Evolutionary conservation across 2,113 vertebrate species (phyloP).

Genomic region (Zingel zingel): DNA sequence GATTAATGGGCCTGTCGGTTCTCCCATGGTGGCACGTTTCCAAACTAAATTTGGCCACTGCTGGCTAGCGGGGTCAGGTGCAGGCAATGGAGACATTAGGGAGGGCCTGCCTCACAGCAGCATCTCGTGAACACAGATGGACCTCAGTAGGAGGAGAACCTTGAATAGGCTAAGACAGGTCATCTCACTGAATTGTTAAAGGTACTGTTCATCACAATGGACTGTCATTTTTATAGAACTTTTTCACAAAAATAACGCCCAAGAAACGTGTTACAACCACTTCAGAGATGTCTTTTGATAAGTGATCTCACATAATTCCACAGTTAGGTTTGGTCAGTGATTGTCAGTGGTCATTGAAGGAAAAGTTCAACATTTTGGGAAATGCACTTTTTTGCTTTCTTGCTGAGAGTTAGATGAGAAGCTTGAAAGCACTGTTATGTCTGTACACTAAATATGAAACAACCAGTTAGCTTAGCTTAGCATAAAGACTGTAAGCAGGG

Average conservation of each 20-base stretch:
- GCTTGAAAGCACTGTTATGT: not conserved
- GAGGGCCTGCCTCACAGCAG: slow-evolving; percentile 80
- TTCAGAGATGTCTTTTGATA: not conserved
- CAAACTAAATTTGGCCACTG: slow-evolving; percentile 85
- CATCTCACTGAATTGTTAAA: slow-evolving; percentile 46
- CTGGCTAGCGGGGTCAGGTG: slow-evolving; percentile 81
- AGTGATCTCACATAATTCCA: not conserved
- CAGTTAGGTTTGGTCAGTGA: not conserved
- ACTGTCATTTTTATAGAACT: not conserved
- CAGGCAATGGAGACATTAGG: slow-evolving; percentile 82
- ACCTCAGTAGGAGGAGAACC: slow-evolving; percentile 55
- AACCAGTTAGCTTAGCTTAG: not conserved
- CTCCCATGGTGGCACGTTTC: slow-evolving; percentile 82
- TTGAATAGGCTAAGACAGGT: slow-evolving; percentile 44
- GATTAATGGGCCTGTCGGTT: slow-evolving; percentile 84
- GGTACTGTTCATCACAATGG: slow-evolving; percentile 34
- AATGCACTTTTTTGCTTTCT: not conserved
- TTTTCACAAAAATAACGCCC: not conserved
- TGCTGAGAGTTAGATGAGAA: not conserved
- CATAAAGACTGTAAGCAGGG: not conserved
- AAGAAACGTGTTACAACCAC: slow-evolving; percentile 2
- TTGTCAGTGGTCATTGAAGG: not conserved
- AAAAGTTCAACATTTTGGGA: not conserved
- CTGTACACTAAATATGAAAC: not conserved
- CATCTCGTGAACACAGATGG: slow-evolving; percentile 66